Conservation (phyloP, 2,888 invertebrate genomes). For the Beris chalybata region DNA sequence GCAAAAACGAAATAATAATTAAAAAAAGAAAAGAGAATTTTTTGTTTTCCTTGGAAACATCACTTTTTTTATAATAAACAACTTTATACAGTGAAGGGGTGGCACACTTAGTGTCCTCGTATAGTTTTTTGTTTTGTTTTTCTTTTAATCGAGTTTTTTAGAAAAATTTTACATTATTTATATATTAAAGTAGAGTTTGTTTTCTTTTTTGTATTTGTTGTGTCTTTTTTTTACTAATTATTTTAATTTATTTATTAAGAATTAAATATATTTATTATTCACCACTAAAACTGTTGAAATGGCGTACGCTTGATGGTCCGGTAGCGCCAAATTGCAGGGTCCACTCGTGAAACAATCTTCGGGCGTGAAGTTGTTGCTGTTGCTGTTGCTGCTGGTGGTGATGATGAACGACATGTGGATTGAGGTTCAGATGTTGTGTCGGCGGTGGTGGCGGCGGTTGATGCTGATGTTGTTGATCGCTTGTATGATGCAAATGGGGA, state of each 20-base stretch:
- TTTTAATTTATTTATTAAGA: slow-evolving; percentile 12
- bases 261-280: slow-evolving; percentile 46
- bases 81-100: slow-evolving; percentile 26
- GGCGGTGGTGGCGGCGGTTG: slow-evolving; percentile 48
- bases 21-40: slow-evolving; percentile 24
- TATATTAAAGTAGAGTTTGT: slow-evolving; percentile 15
- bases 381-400: slow-evolving; percentile 56
- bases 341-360: slow-evolving; percentile 56
- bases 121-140: slow-evolving; percentile 19
- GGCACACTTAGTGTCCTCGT: slow-evolving; percentile 32
- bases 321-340: slow-evolving; percentile 57
- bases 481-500: slow-evolving; percentile 54
- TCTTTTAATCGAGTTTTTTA: slow-evolving; percentile 9
- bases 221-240: slow-evolving; percentile 7
- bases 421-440: slow-evolving; percentile 53
- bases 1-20: slow-evolving; percentile 1
- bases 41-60: slow-evolving; percentile 45
- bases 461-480: slow-evolving; percentile 45
- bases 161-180: slow-evolving; percentile 28
- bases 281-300: slow-evolving; percentile 55
- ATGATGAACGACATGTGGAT: slow-evolving; percentile 54
- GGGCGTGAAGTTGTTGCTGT: slow-evolving; percentile 55
- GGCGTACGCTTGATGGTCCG: slow-evolving; percentile 50
- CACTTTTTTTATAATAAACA: slow-evolving; percentile 47
- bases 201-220: background rate